Conservation (phyloP, 2,113 vertebrate species). For the Sclerurus mexicanus region DNA sequence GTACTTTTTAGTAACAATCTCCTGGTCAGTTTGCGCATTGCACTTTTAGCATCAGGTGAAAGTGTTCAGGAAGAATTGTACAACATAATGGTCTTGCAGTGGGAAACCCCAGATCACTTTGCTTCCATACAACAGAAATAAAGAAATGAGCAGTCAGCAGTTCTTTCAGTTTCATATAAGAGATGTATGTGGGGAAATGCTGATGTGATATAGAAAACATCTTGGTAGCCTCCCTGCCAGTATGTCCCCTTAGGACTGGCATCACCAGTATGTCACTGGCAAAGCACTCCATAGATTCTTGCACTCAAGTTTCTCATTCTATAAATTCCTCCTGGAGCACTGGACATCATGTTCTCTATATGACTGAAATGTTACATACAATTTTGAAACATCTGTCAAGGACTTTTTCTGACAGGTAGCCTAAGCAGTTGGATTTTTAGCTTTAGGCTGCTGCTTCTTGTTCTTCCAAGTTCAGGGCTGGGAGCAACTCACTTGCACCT, state of each 20-base stretch:
- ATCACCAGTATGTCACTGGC: background rate
- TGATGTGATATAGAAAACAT: background rate
- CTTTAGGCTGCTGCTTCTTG: background rate
- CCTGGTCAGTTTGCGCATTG: background rate
- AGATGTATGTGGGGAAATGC: background rate
- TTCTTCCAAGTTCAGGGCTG: background rate
- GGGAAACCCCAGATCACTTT: background rate
- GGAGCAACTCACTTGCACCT: background rate
- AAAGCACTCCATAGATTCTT: background rate
- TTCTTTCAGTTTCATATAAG: background rate
- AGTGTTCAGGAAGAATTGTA: rapidly evolving
- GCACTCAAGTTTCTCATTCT: background rate
- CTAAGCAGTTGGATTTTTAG: background rate
- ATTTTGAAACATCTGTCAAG: background rate
- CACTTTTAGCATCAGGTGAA: background rate
- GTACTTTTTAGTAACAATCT: background rate
- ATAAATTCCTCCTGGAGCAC: background rate
- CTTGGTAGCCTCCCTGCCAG: background rate
- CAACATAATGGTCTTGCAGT: background rate
- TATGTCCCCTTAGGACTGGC: background rate
- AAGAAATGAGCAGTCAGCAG: background rate
- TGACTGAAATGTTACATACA: background rate
- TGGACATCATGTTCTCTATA: background rate
- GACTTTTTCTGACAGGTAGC: background rate
- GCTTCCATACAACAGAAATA: background rate